phyloP scores from a whole-genome alignment of 2,797 vertebrate species.

The Falco naumanni region DNA sequence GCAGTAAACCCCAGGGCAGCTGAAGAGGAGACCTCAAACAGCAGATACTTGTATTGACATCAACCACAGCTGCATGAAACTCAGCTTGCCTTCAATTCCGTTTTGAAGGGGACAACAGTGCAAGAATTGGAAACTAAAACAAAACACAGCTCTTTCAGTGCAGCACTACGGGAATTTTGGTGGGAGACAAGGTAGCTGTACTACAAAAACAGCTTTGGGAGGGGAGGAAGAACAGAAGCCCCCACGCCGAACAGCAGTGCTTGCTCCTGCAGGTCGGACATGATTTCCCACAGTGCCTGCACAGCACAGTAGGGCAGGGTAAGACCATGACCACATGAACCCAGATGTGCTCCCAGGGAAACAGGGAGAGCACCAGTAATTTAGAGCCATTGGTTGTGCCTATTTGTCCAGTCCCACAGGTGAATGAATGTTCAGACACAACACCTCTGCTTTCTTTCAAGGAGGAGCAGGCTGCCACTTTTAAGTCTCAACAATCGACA shows the following conservation, averaged over 20 bases:
- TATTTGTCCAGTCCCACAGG: background rate
- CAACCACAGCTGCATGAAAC: background rate
- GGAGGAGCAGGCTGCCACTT: background rate
- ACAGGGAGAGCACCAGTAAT: fast-evolving
- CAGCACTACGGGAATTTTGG: too few species aligned
- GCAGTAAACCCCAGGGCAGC: background rate
- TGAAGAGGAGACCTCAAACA: background rate
- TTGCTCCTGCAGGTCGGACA: background rate
- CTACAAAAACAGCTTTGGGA: background rate
- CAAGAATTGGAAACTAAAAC: background rate
- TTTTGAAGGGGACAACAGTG: too few species aligned
- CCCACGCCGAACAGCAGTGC: background rate
- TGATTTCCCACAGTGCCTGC: fast-evolving
- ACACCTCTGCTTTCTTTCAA: background rate
- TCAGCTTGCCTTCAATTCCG: too few species aligned
- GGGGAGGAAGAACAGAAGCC: background rate
- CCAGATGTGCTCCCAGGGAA: background rate
- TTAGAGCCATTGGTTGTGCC: background rate
- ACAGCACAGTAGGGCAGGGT: fast-evolving
- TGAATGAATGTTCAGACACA: background rate
- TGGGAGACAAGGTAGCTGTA: background rate
- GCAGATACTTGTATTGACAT: background rate
- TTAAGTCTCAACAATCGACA: background rate
- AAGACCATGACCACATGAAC: fast-evolving
- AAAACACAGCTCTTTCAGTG: background rate